These are phyloP conservation scores for Aphelocoma californica DNA, from an alignment of 2,797 vertebrate species.

Conservation along the genomic window DNA sequence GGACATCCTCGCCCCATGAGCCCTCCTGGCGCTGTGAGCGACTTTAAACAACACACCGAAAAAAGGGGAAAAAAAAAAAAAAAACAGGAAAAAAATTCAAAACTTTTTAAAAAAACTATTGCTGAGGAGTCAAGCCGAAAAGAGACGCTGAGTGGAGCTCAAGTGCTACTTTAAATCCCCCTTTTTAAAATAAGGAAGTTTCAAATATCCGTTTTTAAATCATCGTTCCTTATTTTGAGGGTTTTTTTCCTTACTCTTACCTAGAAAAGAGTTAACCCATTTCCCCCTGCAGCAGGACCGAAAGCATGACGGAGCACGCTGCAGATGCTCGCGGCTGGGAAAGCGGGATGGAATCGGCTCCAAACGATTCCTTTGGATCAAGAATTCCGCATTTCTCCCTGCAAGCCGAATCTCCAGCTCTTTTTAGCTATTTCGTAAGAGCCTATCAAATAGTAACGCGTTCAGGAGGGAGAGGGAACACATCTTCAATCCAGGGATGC, in stretches of 20 bases:
- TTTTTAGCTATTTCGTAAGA: not conserved
- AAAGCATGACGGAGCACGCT: not conserved
- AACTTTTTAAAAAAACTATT: not conserved
- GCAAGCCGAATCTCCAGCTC: not conserved
- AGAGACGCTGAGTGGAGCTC: slow-evolving; percentile 65
- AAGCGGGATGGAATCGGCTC: not conserved
- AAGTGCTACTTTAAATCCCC: slow-evolving; percentile 35
- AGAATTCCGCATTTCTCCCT: not conserved
- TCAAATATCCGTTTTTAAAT: slow-evolving; percentile 56
- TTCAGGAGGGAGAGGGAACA: not conserved
- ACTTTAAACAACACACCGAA: not conserved
- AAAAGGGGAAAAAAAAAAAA: not conserved
- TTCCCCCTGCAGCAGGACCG: not conserved
- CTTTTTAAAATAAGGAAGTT: slow-evolving; percentile 48
- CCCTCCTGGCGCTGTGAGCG: not conserved
- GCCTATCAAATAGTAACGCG: not conserved
- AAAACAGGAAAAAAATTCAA: not conserved
- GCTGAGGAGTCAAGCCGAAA: slow-evolving; percentile 43
- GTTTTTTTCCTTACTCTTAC: not conserved
- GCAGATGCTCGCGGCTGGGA: not conserved
- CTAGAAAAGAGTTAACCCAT: slow-evolving; percentile 7
- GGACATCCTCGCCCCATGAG: not conserved
- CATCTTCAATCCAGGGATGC: not conserved
- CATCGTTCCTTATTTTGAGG: slow-evolving; percentile 10
- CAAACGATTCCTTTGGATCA: not conserved